These are phyloP conservation scores for Hippolais icterina DNA, from an alignment of 2,113 vertebrate species.

Conservation along the genomic window DNA sequence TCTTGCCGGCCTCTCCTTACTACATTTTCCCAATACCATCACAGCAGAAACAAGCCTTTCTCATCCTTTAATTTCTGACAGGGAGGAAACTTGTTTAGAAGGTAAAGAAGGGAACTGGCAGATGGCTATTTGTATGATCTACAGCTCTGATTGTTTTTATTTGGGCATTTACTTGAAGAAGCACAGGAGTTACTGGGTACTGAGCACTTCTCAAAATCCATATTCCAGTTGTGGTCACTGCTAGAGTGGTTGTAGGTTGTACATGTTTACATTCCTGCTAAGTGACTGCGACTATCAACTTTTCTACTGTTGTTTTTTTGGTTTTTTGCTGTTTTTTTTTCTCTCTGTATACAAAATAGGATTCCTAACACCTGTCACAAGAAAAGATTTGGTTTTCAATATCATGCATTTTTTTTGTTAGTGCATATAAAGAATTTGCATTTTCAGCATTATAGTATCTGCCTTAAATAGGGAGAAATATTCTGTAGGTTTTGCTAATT, in stretches of 20 bases:
- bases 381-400: neutral
- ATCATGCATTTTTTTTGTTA: neutral
- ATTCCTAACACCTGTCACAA: neutral
- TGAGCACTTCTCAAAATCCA: neutral
- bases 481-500: neutral
- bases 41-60: constrained; percentile 13
- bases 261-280: neutral
- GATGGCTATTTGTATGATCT: neutral
- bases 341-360: neutral
- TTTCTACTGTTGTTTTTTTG: neutral
- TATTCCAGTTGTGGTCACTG: neutral
- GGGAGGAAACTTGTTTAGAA: neutral
- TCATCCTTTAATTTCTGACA: neutral
- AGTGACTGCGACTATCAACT: neutral
- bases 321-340: neutral
- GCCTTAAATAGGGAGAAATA: neutral
- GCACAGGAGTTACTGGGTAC: neutral
- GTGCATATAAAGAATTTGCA: neutral
- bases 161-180: neutral
- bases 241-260: neutral
- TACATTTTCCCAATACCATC: neutral
- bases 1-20: neutral
- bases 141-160: neutral
- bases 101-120: neutral
- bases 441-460: neutral